These are phyloP conservation scores for Diglossa cyanea DNA, from an alignment of 2,797 vertebrate species.

Conservation along the genomic window DNA sequence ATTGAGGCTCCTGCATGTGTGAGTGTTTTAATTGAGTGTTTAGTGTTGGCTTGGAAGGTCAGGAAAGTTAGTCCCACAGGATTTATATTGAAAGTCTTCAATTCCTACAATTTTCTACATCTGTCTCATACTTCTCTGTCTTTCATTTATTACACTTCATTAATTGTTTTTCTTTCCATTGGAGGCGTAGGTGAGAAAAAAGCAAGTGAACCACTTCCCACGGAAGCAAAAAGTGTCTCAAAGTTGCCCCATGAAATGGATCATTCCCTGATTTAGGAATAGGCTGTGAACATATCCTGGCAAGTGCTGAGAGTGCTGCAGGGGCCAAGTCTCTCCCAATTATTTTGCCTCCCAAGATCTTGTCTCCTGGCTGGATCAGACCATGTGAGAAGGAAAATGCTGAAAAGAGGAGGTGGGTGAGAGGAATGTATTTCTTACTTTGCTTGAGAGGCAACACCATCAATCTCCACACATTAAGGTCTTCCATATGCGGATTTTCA, in stretches of 20 bases:
- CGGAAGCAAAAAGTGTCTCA: not conserved
- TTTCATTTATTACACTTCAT: not conserved
- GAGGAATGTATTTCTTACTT: not conserved
- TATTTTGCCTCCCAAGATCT: not conserved
- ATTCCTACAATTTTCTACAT: not conserved
- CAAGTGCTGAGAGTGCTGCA: not conserved
- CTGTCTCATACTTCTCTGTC: not conserved
- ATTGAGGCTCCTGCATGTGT: not conserved
- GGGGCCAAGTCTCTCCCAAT: not conserved
- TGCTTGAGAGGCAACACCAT: not conserved
- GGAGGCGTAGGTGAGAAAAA: not conserved
- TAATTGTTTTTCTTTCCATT: not conserved
- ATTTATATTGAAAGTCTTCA: not conserved
- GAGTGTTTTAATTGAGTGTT: not conserved
- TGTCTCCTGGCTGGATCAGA: not conserved
- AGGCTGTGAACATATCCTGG: not conserved
- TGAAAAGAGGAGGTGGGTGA: constrained; percentile 14
- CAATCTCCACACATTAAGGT: not conserved
- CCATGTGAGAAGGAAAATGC: not conserved
- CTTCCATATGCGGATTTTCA: constrained; percentile 13
- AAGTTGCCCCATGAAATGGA: not conserved
- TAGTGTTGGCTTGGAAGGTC: not conserved
- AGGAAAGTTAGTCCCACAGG: not conserved
- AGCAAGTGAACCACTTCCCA: not conserved
- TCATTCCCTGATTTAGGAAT: not conserved